These are phyloP conservation scores for Apostichopus californicus DNA, from an alignment of 35 echinoderm and acorn worm species.

Conservation along the genomic window DNA sequence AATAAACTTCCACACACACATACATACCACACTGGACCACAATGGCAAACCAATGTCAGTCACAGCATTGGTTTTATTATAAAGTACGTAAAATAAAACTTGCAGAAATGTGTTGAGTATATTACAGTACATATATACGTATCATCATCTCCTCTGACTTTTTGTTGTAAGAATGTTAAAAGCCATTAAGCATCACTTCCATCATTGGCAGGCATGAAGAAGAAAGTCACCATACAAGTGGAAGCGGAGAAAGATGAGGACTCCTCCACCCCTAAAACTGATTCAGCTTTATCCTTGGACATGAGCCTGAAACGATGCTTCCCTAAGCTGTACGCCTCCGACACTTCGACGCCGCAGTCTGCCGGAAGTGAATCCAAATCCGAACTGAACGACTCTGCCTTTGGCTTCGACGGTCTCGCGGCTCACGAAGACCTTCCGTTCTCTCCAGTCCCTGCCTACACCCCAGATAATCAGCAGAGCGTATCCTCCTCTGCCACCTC, in stretches of 20 bases:
- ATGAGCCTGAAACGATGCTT: slow-evolving; percentile 16
- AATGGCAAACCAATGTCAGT: no score
- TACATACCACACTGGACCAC: no score
- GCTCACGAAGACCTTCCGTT: slow-evolving; percentile 49
- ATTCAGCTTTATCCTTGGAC: slow-evolving; percentile 6
- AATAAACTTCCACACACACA: no score
- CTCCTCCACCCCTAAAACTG: not conserved
- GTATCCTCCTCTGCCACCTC: slow-evolving; percentile 28
- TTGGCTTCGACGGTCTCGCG: slow-evolving; percentile 55
- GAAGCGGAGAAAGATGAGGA: not conserved
- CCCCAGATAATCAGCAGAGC: slow-evolving; percentile 9
- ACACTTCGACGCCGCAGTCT: slow-evolving; percentile 66
- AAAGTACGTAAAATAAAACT: no score
- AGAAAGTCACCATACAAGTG: not conserved
- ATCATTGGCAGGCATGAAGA: not conserved
- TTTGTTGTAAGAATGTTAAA: no score
- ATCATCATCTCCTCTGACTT: no score
- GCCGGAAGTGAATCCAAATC: slow-evolving; percentile 32
- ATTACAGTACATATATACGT: no score
- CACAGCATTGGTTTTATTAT: no score
- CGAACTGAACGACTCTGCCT: slow-evolving; percentile 65
- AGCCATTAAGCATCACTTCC: not conserved
- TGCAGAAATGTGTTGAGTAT: no score
- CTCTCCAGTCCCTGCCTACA: slow-evolving; percentile 38
- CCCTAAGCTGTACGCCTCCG: slow-evolving; percentile 64